Conservation (phyloP, 2,113 vertebrate species). For the Edolisoma coerulescens region DNA sequence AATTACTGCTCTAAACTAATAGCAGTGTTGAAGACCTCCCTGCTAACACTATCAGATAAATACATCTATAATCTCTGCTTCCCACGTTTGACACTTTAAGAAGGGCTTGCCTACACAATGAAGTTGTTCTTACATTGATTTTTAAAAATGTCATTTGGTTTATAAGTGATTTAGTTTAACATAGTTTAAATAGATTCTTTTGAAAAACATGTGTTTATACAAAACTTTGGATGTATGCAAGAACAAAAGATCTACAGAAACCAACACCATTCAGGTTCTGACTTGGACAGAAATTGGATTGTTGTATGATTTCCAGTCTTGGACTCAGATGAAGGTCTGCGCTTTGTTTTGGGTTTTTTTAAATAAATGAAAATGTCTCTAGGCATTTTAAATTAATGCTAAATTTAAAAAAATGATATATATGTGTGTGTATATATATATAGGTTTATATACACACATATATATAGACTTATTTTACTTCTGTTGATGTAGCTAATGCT, state of each 20-base stretch:
- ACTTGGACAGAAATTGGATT: neutral
- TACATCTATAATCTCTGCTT: conserved; percentile 42
- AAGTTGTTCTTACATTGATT: conserved; percentile 47
- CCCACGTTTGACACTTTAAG: conserved; percentile 47
- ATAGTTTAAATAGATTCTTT: neutral
- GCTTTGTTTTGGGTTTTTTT: neutral
- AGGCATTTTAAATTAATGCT: conserved; percentile 13
- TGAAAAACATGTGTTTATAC: neutral
- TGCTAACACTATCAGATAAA: conserved; percentile 34
- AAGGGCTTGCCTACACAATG: conserved; percentile 52
- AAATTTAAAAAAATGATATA: neutral
- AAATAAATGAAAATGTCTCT: neutral
- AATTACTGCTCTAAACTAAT: conserved; percentile 26
- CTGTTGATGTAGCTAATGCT: neutral
- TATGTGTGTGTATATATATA: neutral
- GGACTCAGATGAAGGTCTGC: neutral
- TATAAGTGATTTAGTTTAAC: conserved; percentile 32
- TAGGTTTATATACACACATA: neutral
- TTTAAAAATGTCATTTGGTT: conserved; percentile 10
- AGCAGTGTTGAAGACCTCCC: conserved; percentile 22
- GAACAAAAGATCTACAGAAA: neutral
- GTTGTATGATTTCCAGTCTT: neutral
- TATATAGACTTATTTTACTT: neutral
- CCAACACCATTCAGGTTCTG: neutral
- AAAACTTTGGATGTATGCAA: neutral